Evolutionary conservation across 1,140 invertebrate genomes (phyloP).

Genomic region (Chrysomallon squamiferum): DNA sequence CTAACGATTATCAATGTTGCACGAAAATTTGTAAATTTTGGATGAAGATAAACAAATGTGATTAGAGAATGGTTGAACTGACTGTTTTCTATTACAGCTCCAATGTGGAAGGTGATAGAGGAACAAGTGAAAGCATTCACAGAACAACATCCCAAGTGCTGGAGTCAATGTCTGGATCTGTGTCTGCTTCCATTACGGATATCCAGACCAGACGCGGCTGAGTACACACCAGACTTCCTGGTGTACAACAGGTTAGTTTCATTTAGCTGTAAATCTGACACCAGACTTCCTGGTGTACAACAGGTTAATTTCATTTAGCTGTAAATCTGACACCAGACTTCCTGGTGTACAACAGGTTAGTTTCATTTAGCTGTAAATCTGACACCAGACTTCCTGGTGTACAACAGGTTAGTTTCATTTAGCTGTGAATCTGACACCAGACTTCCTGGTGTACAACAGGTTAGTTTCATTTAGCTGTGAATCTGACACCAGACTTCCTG

Average conservation of each 20-base stretch:
- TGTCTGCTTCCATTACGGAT: slow-evolving; percentile 33
- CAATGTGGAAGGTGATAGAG: slow-evolving; percentile 27
- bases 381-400: not conserved
- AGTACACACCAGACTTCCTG: slow-evolving; percentile 37
- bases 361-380: not conserved
- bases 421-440: not conserved
- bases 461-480: not conserved
- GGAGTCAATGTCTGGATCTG: slow-evolving; percentile 36
- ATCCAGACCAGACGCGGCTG: slow-evolving; percentile 19
- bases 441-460: too few species aligned
- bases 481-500: not conserved
- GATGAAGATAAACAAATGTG: too few species aligned
- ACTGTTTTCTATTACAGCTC: too few species aligned
- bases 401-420: not conserved
- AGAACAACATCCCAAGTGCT: slow-evolving; percentile 18
- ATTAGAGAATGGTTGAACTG: too few species aligned
- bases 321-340: not conserved
- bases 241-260: slow-evolving; percentile 28
- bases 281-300: not conserved
- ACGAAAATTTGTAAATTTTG: too few species aligned
- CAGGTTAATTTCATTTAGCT: not conserved
- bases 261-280: not conserved
- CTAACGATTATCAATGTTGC: too few species aligned
- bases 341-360: not conserved
- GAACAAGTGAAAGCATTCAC: slow-evolving; percentile 21